Base-by-base conservation (phyloP, 2,888 invertebrate species). In the Epistrophe eligans region DNA sequence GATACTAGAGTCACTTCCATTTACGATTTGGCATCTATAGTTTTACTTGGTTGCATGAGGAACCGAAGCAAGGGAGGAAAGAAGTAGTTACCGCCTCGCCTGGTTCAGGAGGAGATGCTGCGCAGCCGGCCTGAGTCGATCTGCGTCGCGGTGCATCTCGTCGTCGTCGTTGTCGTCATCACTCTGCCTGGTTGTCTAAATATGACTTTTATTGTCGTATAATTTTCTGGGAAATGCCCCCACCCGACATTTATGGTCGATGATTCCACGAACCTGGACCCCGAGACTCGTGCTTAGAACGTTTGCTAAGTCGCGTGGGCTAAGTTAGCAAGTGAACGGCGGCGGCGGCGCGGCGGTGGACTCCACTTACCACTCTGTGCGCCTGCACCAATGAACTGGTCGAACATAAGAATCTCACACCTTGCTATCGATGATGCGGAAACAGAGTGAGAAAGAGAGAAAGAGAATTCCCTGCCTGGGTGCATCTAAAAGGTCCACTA, bases 201-300 rank as follows among this genome's bases (percentile, higher is more conserved):
- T 87, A 87, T 87, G 87, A 87, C 87, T 87, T 87, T 87, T 83
- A 87, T 76, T 87, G 87, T 87, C 87, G 87, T 76, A 79, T 82
- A 83, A 87, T 74, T 83, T 87, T 83, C 87, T 71, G 79, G 87
- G 87, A 87, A 87, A 76, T 87, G 83, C 83, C 83, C 79, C 83
- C 87, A 72, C 87, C 87, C 87, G 83, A 87, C 87, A 87, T 82
- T 87, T 87, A 87, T 79, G 79, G 79, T 83, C 87, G 87, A 83
- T 87, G 83, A 83, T 87, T 87, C 87, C 83, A 87, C 74, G 87
- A 87, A 87, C 64, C 43, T 15, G 50, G 48, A 43, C 17, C 66
- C 76, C 40, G 24, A 76, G 83, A 83, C 87, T 87, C 83, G 87
- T 83, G 87, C 87, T 85, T 85, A 77, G 82, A 82, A 72, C 79